Conservation (phyloP, 2,888 invertebrate species). For the Andrena camellia region DNA sequence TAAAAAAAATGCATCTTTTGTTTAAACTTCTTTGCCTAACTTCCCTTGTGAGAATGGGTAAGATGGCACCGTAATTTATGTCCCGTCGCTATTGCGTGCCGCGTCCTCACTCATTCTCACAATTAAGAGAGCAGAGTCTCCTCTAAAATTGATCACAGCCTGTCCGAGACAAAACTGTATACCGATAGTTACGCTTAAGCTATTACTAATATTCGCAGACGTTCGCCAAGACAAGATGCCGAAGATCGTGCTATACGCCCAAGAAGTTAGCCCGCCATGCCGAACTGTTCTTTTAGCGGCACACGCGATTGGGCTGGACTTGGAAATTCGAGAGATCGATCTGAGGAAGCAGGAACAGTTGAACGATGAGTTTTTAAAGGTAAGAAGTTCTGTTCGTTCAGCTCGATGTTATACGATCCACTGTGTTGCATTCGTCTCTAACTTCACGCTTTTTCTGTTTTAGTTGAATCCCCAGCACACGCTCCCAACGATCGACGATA, state of each 20-base stretch:
- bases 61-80: no score
- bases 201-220: not conserved
- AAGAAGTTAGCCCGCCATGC: constrained; percentile 47
- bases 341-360: not conserved
- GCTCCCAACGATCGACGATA: constrained; percentile 87
- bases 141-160: no score
- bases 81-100: no score
- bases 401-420: not conserved
- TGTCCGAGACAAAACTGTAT: no score
- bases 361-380: constrained; percentile 34
- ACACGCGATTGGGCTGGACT: constrained; percentile 29
- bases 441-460: constrained; percentile 58
- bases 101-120: no score
- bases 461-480: constrained; percentile 87
- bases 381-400: constrained; percentile 4
- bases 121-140: no score
- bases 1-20: no score
- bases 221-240: constrained; percentile 31
- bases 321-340: constrained; percentile 19
- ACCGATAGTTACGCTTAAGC: not conserved
- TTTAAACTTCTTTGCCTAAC: no score
- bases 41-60: no score
- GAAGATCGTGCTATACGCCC: constrained; percentile 43
- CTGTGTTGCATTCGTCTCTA: not conserved
- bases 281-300: constrained; percentile 47